Evolutionary conservation across 2,888 invertebrate species (phyloP).

Genomic region (Drosophila phalerata): DNA sequence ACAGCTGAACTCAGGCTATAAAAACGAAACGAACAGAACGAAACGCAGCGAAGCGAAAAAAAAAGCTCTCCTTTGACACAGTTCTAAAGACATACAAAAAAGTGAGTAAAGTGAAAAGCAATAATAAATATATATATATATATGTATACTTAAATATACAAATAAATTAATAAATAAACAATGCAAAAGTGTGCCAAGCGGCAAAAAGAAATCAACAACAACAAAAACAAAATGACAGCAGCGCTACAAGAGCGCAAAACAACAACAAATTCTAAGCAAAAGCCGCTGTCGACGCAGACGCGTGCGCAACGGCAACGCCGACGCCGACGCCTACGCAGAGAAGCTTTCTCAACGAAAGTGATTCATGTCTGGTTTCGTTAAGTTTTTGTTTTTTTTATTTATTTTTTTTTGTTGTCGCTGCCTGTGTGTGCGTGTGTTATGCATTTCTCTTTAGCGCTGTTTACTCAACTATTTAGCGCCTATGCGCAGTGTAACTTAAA

Average conservation of each 20-base stretch:
- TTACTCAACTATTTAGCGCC: slow-evolving; percentile 58
- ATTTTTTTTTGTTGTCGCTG: slow-evolving; percentile 6
- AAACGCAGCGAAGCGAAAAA: background rate
- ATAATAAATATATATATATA: background rate
- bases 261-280: slow-evolving; percentile 43
- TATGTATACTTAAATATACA: background rate
- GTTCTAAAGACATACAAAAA: slow-evolving; percentile 8
- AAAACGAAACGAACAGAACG: background rate
- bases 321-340: slow-evolving; percentile 61
- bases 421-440: slow-evolving; percentile 44
- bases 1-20: background rate
- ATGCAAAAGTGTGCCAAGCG: slow-evolving; percentile 72
- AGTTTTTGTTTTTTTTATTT: slow-evolving; percentile 16
- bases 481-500: slow-evolving; percentile 38
- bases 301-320: slow-evolving; percentile 26
- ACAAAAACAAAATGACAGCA: slow-evolving; percentile 23
- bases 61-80: slow-evolving; percentile 16
- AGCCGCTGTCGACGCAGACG: slow-evolving; percentile 20
- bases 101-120: slow-evolving; percentile 18
- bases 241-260: slow-evolving; percentile 32
- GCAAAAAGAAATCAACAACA: slow-evolving; percentile 68
- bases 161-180: slow-evolving; percentile 35
- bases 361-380: slow-evolving; percentile 61
- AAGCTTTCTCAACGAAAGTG: slow-evolving; percentile 81
- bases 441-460: slow-evolving; percentile 74